These are phyloP conservation scores for Parthenolecanium corni DNA, from an alignment of 2,888 invertebrate genomes.

Conservation along the genomic window DNA sequence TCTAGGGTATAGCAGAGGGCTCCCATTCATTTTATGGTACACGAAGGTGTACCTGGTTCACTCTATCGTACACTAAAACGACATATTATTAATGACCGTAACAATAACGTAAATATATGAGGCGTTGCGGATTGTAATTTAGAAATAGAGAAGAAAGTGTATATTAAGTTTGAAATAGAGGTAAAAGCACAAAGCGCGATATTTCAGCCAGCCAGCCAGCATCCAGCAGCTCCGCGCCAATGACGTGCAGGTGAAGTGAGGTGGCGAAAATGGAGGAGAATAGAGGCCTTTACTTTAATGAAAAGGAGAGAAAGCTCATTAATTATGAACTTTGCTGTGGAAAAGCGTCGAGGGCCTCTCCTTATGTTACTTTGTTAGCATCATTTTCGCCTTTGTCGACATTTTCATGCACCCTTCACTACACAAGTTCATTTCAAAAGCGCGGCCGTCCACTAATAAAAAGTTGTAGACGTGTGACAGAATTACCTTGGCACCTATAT, in stretches of 20 bases:
- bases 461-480: constrained; percentile 15
- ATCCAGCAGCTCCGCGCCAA: neutral
- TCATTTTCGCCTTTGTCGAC: constrained; percentile 22
- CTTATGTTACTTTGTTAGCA: constrained; percentile 26
- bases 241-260: neutral
- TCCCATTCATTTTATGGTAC: constrained; percentile 10
- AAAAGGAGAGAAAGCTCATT: constrained; percentile 27
- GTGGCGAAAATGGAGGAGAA: constrained; percentile 11
- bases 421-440: constrained; percentile 10
- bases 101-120: constrained; percentile 23
- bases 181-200: neutral
- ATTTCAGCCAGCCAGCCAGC: neutral
- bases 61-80: too few relatives aligned
- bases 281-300: constrained; percentile 18
- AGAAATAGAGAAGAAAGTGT: constrained; percentile 13
- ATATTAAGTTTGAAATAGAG: constrained; percentile 15
- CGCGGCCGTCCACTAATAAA: constrained; percentile 2
- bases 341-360: constrained; percentile 10
- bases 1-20: neutral
- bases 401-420: constrained; percentile 3
- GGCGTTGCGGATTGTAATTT: constrained; percentile 12
- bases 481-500: neutral
- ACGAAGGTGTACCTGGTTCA: neutral
- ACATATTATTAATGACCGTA: constrained; percentile 24
- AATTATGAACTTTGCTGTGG: constrained; percentile 25